Conservation (phyloP, 2,888 invertebrate genomes). For the Mylabris sibirica region DNA sequence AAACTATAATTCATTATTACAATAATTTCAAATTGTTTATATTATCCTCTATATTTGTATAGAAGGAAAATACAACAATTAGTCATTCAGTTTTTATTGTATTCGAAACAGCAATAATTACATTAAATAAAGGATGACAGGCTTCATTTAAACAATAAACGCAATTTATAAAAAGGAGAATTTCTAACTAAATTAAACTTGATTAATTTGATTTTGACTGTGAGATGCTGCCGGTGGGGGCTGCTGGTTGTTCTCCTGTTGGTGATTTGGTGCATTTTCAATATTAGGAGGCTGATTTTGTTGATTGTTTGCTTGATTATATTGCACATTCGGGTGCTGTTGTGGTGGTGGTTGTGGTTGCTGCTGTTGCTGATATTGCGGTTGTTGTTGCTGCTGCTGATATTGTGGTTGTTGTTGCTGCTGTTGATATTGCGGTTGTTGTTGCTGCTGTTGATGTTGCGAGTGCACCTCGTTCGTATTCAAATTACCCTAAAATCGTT, state of each 20-base stretch:
- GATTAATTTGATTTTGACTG: conserved; percentile 7
- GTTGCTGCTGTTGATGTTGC: conserved; percentile 45
- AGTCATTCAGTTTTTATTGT: background rate
- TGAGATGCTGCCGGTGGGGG: background rate
- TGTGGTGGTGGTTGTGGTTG: conserved; percentile 52
- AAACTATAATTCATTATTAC: conserved; percentile 45
- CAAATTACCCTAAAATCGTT: conserved; percentile 31
- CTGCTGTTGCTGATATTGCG: conserved; percentile 47
- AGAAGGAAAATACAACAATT: no score
- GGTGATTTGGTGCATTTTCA: no score
- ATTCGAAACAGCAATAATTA: background rate
- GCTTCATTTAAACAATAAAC: no score
- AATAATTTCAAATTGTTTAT: background rate
- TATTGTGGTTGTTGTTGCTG: conserved; percentile 58
- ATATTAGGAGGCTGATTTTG: conserved; percentile 12
- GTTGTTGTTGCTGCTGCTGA: background rate
- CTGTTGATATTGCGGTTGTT: conserved; percentile 36
- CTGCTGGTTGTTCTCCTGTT: background rate
- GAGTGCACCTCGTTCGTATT: conserved; percentile 47
- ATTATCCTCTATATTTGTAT: no score
- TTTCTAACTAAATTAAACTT: conserved; percentile 20
- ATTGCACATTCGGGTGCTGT: conserved; percentile 61
- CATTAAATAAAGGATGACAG: no score
- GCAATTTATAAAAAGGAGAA: conserved; percentile 13
- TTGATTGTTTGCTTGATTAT: conserved; percentile 43